Evolutionary conservation across 2,888 invertebrate genomes (phyloP), one percentile per base, ranked within the genome.

Genomic region (Lathronympha strigana): DNA sequence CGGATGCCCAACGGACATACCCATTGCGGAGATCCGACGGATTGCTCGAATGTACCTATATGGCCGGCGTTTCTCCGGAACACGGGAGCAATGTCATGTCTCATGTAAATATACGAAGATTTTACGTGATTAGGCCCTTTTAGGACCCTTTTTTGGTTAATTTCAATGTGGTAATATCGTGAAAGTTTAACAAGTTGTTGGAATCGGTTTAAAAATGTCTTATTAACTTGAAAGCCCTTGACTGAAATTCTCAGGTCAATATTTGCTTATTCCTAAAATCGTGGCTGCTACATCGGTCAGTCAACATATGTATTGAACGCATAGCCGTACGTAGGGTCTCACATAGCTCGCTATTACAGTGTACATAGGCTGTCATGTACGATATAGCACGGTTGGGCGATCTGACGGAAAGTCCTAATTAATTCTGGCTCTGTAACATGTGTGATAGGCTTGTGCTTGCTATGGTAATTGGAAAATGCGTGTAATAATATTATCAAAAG

Each of bases 351-450:
- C 38, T 40, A 38, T 53, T 31, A 45, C 38, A 19, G 53, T 17
- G 33, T 51, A 43, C 50, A 55, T 43, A 43, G 43, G 43, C 38
- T 54, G 61, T 38, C 66, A 66, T 61, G 66, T 66, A 61, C 45
- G 38, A 53, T 31, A 60, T 60, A 54, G 36, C 61, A 54, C 49
- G 61, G 66, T 33, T 54, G 53, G 60, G 40, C 61, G 61, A 53
- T 31, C 54, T 60, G 61, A 21, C 66, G 61, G 66, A 64, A 64
- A 53, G 5, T 45, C 25, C 15, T 51, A 51, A 64, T 64, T 60
- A 60, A 60, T 64, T 28, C 51, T 25, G 25, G 40, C 45, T 19
- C 36, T 28, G 51, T 15, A n/a, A 25, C 45, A 51, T 51, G 23
- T 57, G 21, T 15, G 33, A 23, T 58, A 23, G 47, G 23, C 19